A percentile compares a stretch with the other conserved stretches of the same genome.
These are phyloP conservation scores for Oligia fasciuncula DNA, from an alignment of 2,888 invertebrate species.

Conservation along the genomic window DNA sequence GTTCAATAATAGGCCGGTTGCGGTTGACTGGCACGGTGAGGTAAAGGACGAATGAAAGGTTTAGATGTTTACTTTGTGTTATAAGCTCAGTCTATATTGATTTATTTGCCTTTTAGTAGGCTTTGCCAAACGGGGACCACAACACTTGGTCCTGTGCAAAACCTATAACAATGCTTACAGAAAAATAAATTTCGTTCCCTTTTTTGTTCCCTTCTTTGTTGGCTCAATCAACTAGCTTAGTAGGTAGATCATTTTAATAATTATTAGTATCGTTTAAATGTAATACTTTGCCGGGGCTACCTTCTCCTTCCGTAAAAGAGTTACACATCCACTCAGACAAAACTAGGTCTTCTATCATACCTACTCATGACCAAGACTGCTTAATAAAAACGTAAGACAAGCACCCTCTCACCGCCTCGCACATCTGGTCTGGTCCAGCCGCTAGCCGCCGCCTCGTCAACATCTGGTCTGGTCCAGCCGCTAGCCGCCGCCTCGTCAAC, in stretches of 20 bases:
- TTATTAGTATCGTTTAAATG: background rate
- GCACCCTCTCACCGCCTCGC: conserved; percentile 4
- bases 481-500: conserved; percentile 21
- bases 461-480: no score
- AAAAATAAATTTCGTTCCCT: background rate
- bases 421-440: conserved; percentile 8
- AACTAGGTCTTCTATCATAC: background rate
- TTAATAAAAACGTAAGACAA: conserved; percentile 3
- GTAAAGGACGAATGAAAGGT: background rate
- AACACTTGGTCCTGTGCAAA: background rate
- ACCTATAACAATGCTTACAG: background rate
- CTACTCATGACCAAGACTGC: background rate
- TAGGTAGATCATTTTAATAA: background rate
- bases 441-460: conserved; percentile 13
- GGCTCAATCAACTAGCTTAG: background rate
- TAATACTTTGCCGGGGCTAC: background rate
- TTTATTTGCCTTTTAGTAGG: no score
- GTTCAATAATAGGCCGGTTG: conserved; percentile 22
- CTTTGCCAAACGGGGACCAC: background rate
- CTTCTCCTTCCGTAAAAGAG: background rate
- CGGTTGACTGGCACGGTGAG: background rate
- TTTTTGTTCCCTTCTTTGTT: no score
- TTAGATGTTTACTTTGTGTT: background rate
- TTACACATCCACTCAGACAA: background rate
- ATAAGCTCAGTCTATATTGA: background rate